Conservation (phyloP, 2,113 vertebrate species). For the Porphyrio hochstetteri region DNA sequence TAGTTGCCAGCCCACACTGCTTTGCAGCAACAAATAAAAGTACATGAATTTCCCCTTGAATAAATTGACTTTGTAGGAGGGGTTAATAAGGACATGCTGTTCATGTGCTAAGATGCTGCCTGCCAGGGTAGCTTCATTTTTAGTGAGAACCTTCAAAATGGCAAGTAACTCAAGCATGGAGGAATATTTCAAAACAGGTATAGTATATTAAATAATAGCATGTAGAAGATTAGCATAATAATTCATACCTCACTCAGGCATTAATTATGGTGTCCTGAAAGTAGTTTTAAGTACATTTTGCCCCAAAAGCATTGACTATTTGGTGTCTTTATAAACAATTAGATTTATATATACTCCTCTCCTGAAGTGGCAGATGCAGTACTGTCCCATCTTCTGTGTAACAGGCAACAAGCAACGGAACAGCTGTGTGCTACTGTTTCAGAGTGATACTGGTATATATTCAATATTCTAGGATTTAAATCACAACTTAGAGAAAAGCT, state of each 20-base stretch:
- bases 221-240: not conserved
- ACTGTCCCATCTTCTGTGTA: fast-evolving
- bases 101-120: not conserved
- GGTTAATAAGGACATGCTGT: not conserved
- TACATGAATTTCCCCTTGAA: not conserved
- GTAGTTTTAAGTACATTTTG: not conserved
- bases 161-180: not conserved
- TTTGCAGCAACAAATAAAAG: not conserved
- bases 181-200: not conserved
- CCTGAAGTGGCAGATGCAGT: not conserved
- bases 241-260: not conserved
- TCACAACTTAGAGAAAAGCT: not conserved
- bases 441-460: not conserved
- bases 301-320: not conserved
- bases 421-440: not conserved
- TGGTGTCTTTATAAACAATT: not conserved
- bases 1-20: not conserved
- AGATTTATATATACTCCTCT: not conserved
- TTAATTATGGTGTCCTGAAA: not conserved
- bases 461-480: not conserved
- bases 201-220: not conserved
- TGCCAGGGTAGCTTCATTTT: constrained; percentile 30
- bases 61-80: not conserved
- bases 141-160: not conserved
- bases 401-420: not conserved